Percentiles rank a stretch among this genome's conserved stretches.
Evolutionary conservation across 2,888 invertebrate species (phyloP).

Genomic region (Mimumesa dahlbomi): DNA sequence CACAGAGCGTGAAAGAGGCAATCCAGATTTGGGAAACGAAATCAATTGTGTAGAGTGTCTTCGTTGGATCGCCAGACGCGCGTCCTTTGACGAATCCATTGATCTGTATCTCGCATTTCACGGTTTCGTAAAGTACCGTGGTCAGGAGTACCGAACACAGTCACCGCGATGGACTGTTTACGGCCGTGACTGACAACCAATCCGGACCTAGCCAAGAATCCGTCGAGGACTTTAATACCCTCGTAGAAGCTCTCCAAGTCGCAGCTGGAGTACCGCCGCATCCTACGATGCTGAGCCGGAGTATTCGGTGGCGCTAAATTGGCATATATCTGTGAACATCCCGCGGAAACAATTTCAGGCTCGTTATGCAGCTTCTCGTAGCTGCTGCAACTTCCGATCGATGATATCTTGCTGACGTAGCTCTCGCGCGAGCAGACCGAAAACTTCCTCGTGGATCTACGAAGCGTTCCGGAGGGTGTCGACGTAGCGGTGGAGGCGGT

Average conservation of each 20-base stretch:
- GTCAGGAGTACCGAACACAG: conserved; percentile 66
- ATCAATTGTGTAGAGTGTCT: conserved; percentile 46
- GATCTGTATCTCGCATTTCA: too few species aligned
- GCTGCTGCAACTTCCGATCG: conserved; percentile 63
- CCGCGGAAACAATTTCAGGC: conserved; percentile 67
- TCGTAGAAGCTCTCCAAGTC: conserved; percentile 72
- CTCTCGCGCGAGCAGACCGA: conserved; percentile 69
- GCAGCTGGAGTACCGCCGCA: conserved; percentile 58
- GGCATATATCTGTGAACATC: too few species aligned
- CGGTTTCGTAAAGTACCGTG: too few species aligned
- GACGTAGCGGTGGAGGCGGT: conserved; percentile 60
- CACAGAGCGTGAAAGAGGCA: too few species aligned
- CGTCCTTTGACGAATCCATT: too few species aligned
- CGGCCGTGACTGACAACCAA: conserved; percentile 15
- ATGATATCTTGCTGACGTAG: conserved; percentile 59
- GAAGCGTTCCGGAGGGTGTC: conserved; percentile 58
- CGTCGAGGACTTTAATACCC: conserved; percentile 71
- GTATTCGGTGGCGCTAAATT: too few species aligned
- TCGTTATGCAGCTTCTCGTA: conserved; percentile 70
- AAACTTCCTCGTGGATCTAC: conserved; percentile 57
- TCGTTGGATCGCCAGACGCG: conserved; percentile 45
- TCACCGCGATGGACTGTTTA: conserved; percentile 51
- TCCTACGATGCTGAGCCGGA: too few species aligned
- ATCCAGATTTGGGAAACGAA: too few species aligned
- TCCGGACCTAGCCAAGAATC: conserved; percentile 62